A percentile compares a stretch with the other conserved stretches of the same genome.
Evolutionary conservation across 92 coral and sea anemone species (phyloP).

Genomic region (Epizoanthus fatuus): DNA sequence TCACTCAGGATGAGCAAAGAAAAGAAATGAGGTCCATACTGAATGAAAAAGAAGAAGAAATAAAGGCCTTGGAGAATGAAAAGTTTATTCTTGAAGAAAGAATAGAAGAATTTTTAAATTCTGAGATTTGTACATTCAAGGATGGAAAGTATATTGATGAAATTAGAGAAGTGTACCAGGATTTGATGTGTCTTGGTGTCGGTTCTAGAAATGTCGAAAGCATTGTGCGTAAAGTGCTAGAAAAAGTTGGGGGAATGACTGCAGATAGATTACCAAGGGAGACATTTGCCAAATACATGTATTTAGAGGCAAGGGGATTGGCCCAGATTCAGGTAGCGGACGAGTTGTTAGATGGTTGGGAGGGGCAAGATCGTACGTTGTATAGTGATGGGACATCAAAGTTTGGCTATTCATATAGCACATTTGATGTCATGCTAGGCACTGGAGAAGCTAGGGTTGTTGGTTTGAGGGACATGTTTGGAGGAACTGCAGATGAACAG

Average conservation of each 20-base stretch:
- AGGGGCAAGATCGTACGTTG: constrained; percentile 16
- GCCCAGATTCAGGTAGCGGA: constrained; percentile 42
- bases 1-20: background rate
- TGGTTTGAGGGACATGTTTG: background rate
- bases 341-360: constrained; percentile 23
- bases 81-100: constrained; percentile 16
- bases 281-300: constrained; percentile 53
- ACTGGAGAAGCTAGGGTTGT: constrained; percentile 19
- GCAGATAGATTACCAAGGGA: constrained; percentile 14
- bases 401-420: constrained; percentile 17
- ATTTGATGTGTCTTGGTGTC: background rate
- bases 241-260: constrained; percentile 23
- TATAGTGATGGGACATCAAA: background rate
- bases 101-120: constrained; percentile 8
- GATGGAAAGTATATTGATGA: constrained; percentile 4
- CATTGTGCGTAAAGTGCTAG: constrained; percentile 11
- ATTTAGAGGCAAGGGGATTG: constrained; percentile 34
- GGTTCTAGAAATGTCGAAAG: constrained; percentile 36
- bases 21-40: constrained; percentile 1
- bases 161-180: constrained; percentile 6
- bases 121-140: constrained; percentile 14
- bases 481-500: constrained; percentile 30
- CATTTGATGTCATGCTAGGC: constrained; percentile 2
- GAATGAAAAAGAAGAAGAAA: constrained; percentile 23
- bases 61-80: constrained; percentile 20